Conservation (phyloP, 2,888 invertebrate genomes). For the Pachymerium ferrugineum region DNA sequence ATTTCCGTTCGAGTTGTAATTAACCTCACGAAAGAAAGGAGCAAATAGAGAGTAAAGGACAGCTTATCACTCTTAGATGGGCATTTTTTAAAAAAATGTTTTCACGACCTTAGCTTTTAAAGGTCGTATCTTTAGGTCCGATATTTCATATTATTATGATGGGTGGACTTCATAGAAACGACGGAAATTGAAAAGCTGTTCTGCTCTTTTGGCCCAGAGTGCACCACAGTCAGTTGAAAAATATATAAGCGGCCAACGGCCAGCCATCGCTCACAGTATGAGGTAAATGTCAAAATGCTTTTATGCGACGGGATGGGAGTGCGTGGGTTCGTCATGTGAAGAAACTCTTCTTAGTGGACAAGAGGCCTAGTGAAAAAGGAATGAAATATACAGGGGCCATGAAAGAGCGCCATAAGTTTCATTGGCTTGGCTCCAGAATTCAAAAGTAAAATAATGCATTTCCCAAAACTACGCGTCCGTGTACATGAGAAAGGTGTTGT, state of each 20-base stretch:
- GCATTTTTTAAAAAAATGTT: too few relatives aligned
- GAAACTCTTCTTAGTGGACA: slow-evolving; percentile 5
- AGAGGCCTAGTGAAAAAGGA: background rate
- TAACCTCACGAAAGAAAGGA: too few relatives aligned
- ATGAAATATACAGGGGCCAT: slow-evolving; percentile 6
- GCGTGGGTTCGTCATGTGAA: background rate
- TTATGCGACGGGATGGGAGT: background rate
- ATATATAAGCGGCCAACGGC: slow-evolving; percentile 18
- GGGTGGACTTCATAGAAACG: slow-evolving; percentile 6
- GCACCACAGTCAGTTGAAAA: background rate
- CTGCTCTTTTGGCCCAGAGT: slow-evolving; percentile 10
- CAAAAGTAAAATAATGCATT: background rate
- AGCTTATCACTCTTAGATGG: too few relatives aligned
- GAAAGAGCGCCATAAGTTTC: background rate
- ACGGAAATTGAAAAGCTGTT: slow-evolving; percentile 14
- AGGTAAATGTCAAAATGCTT: slow-evolving; percentile 21
- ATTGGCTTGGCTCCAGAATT: background rate
- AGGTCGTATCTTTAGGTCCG: background rate
- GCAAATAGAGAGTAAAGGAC: too few relatives aligned
- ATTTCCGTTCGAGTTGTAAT: too few relatives aligned
- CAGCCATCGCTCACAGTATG: slow-evolving; percentile 11
- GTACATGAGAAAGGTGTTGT: background rate
- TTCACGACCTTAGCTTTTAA: background rate
- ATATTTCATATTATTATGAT: background rate
- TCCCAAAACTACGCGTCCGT: background rate